Percentiles rank a stretch among this genome's conserved stretches.
These are phyloP conservation scores for Nymphicus hollandicus DNA, from an alignment of 2,113 vertebrate species.

Conservation along the genomic window DNA sequence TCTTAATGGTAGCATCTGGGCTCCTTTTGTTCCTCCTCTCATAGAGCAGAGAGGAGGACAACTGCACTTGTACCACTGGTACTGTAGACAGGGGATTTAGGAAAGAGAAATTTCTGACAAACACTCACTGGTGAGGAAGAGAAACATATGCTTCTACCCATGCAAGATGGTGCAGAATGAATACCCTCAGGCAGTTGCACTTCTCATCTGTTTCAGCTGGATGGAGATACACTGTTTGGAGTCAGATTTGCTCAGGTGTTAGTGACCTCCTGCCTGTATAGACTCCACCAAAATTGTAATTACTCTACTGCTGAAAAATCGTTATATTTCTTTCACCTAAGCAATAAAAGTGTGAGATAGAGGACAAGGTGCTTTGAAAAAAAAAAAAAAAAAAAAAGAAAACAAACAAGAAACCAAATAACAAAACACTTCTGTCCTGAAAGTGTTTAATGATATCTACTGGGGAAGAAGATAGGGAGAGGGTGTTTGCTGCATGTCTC, in stretches of 20 bases:
- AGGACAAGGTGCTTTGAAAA: background rate
- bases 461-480: background rate
- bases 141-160: background rate
- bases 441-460: background rate
- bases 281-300: slow-evolving; percentile 1
- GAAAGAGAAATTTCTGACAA: background rate
- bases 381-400: too few relatives aligned
- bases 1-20: background rate
- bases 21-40: background rate
- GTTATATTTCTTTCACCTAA: background rate
- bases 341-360: background rate
- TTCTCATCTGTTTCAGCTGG: slow-evolving; percentile 22
- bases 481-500: background rate
- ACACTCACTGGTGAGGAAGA: background rate
- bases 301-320: slow-evolving; percentile 5
- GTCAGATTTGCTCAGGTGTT: slow-evolving; percentile 16
- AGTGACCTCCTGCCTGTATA: slow-evolving; percentile 2
- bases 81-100: background rate
- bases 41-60: background rate
- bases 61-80: background rate
- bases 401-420: background rate
- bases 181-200: background rate
- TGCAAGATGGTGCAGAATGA: background rate
- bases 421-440: background rate
- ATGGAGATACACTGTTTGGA: background rate